Evolutionary conservation across 2,888 invertebrate genomes (phyloP).

Genomic region (Oxytorus armatus): DNA sequence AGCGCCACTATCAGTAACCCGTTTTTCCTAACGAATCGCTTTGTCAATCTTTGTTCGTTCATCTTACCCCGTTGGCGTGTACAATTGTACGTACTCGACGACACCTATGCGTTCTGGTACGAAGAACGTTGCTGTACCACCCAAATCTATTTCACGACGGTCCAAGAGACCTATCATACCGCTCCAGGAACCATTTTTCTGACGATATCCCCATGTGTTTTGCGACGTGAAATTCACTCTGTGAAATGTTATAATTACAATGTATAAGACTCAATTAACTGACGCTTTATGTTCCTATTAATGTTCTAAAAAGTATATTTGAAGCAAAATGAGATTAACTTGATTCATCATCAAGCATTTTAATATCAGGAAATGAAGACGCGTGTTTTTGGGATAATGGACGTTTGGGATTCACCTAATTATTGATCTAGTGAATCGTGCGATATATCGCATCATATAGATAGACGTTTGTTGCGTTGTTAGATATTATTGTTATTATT

Average conservation of each 20-base stretch:
- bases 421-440: no score
- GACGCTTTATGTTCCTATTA: not conserved
- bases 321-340: not conserved
- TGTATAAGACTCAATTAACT: not conserved
- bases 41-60: not conserved
- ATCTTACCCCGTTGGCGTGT: conserved; percentile 87
- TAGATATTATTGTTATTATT: no score
- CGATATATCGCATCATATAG: no score
- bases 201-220: conserved; percentile 80
- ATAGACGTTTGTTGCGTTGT: no score
- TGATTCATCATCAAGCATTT: not conserved
- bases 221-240: conserved; percentile 74
- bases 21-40: not conserved
- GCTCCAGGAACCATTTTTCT: conserved; percentile 79
- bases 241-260: conserved; percentile 1
- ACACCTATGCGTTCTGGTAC: conserved; percentile 87
- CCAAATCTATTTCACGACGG: conserved; percentile 80
- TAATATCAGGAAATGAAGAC: not conserved
- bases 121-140: conserved; percentile 85
- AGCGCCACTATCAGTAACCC: not conserved
- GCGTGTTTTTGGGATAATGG: no score
- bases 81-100: conserved; percentile 89
- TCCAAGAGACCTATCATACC: conserved; percentile 81
- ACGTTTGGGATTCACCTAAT: no score
- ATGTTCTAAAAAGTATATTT: not conserved